phyloP scores from a whole-genome alignment of 2,888 invertebrate genomes.

The Clostera curtula region DNA sequence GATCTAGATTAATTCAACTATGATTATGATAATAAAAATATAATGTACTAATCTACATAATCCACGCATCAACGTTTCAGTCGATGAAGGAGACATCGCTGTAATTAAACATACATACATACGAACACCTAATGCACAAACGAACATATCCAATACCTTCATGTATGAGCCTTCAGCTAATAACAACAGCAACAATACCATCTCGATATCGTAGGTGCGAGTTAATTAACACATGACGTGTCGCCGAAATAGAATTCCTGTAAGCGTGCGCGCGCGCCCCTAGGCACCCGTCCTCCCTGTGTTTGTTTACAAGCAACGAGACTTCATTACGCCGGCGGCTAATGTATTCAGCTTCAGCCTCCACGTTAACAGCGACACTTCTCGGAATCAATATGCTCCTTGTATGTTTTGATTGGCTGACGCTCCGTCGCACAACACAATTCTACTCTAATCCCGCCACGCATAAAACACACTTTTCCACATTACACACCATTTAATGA shows the following conservation, averaged over 20 bases:
- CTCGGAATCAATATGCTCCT: slow-evolving; percentile 75
- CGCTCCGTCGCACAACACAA: slow-evolving; percentile 37
- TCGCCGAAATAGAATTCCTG: slow-evolving; percentile 73
- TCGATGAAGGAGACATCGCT: too few species aligned
- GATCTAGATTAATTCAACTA: too few species aligned
- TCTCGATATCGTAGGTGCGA: slow-evolving; percentile 74
- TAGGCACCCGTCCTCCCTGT: slow-evolving; percentile 41
- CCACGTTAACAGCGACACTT: slow-evolving; percentile 75
- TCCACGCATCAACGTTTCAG: too few species aligned
- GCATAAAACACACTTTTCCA: slow-evolving; percentile 51
- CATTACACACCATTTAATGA: slow-evolving; percentile 55
- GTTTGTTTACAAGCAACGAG: slow-evolving; percentile 75
- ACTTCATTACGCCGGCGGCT: slow-evolving; percentile 75
- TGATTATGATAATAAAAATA: too few species aligned
- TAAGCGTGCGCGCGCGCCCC: slow-evolving; percentile 66
- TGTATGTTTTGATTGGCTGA: slow-evolving; percentile 74
- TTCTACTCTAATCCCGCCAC: slow-evolving; percentile 37
- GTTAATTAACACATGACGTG: slow-evolving; percentile 75
- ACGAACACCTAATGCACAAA: neutral
- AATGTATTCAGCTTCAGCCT: slow-evolving; percentile 76
- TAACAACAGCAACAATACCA: slow-evolving; percentile 68
- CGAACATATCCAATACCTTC: slow-evolving; percentile 11
- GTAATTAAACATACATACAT: too few species aligned
- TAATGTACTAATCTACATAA: too few species aligned
- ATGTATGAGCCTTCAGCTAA: slow-evolving; percentile 63